A percentile compares a stretch with the other conserved stretches of the same genome.
phyloP scores from a whole-genome alignment of 1,140 invertebrate species.

The Drosophila sp. region DNA sequence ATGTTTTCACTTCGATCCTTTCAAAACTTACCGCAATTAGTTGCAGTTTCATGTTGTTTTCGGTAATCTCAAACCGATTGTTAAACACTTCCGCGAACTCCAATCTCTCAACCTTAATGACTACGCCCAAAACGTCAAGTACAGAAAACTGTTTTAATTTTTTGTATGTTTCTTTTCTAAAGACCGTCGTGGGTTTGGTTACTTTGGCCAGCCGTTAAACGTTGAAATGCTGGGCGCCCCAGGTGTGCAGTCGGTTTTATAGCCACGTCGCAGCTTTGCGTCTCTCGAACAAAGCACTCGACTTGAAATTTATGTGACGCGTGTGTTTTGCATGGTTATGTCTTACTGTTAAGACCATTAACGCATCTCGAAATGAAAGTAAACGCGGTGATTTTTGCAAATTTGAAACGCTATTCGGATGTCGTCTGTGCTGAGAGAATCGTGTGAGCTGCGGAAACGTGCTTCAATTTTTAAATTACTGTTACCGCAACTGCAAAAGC shows the following conservation, averaged over 20 bases:
- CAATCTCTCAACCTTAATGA: conserved; percentile 23
- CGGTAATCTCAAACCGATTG: conserved; percentile 18
- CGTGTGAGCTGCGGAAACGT: conserved; percentile 57
- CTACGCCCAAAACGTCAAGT: conserved; percentile 30
- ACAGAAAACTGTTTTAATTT: conserved; percentile 20
- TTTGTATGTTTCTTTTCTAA: conserved; percentile 18
- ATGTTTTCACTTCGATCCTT: conserved; percentile 11
- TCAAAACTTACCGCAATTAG: conserved; percentile 68
- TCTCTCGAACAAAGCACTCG: conserved; percentile 28
- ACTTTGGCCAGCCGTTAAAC: conserved; percentile 59
- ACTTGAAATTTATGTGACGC: conserved; percentile 72
- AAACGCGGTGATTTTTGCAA: conserved; percentile 67
- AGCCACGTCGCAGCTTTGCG: conserved; percentile 48
- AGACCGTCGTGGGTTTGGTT: conserved; percentile 20
- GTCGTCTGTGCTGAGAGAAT: conserved; percentile 67
- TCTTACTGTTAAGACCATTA: conserved; percentile 39
- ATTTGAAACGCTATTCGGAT: conserved; percentile 42
- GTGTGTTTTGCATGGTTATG: conserved; percentile 60
- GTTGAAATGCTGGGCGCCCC: conserved; percentile 73
- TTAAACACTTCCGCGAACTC: conserved; percentile 48
- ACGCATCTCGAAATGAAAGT: conserved; percentile 79
- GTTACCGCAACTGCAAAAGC: conserved; percentile 38
- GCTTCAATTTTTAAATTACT: conserved; percentile 73
- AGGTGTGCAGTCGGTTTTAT: conserved; percentile 69
- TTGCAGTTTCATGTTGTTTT: conserved; percentile 62